These are phyloP conservation scores for Sipha maydis DNA, from an alignment of 2,888 invertebrate genomes.

Conservation along the genomic window DNA sequence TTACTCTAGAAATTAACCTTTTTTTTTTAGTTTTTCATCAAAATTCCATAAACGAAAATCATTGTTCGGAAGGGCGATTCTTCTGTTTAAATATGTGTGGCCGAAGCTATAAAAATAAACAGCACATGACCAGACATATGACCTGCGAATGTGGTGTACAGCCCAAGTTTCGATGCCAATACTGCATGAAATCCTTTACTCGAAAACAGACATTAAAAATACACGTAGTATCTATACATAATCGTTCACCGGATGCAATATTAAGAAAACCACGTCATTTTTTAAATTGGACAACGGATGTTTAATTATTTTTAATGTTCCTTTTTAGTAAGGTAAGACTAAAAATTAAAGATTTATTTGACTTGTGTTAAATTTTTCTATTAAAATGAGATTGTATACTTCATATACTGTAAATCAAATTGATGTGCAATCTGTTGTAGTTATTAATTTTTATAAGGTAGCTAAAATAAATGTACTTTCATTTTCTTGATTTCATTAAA, in stretches of 20 bases:
- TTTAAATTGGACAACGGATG: constrained; percentile 21
- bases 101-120: constrained; percentile 63
- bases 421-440: no score
- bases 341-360: background rate
- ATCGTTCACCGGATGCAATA: constrained; percentile 4
- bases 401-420: no score
- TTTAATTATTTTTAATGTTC: background rate
- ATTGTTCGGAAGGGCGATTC: background rate
- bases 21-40: background rate
- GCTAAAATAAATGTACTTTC: no score
- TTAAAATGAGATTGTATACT: no score
- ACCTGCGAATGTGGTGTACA: constrained; percentile 68
- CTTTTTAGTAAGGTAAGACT: background rate
- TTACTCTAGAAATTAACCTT: background rate
- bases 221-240: constrained; percentile 47
- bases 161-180: constrained; percentile 67
- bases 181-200: constrained; percentile 65
- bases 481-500: no score
- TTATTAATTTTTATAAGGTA: no score
- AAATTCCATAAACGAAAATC: background rate
- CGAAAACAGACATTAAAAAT: constrained; percentile 54
- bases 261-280: constrained; percentile 14
- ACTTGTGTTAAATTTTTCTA: background rate
- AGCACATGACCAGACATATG: constrained; percentile 66
- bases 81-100: constrained; percentile 64